A percentile compares a stretch with the other conserved stretches of the same genome.
Evolutionary conservation across 2,797 vertebrate species (phyloP).

Genomic region (Geotrypetes seraphini): DNA sequence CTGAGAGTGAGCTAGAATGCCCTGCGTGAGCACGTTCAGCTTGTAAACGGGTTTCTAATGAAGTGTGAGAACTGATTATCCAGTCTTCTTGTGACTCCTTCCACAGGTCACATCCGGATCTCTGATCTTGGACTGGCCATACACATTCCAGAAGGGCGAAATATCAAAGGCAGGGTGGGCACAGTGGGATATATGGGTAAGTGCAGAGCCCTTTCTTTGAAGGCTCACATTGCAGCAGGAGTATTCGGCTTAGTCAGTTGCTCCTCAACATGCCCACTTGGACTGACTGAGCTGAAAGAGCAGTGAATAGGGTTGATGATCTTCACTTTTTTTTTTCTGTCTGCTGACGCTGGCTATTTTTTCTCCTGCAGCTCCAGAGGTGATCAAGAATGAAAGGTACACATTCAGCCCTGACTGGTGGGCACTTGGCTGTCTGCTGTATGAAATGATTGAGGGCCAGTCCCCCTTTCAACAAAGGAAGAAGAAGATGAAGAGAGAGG

Average conservation of each 20-base stretch:
- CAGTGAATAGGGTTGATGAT: too few relatives aligned
- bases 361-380: constrained; percentile 74
- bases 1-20: too few relatives aligned
- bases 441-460: constrained; percentile 96
- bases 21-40: too few relatives aligned
- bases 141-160: constrained; percentile 80
- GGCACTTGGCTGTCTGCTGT: constrained; percentile 89
- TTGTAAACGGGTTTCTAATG: too few relatives aligned
- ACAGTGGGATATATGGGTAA: constrained; percentile 97
- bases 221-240: too few relatives aligned
- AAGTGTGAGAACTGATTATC: too few relatives aligned
- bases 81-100: background rate
- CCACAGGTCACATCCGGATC: constrained; percentile 88
- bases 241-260: too few relatives aligned
- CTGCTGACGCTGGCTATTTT: too few relatives aligned
- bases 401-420: constrained; percentile 96
- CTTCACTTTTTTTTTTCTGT: too few relatives aligned
- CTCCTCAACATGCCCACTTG: background rate
- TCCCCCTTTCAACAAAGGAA: constrained; percentile 96
- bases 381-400: constrained; percentile 91
- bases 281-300: too few relatives aligned
- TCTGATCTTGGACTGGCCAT: constrained; percentile 92
- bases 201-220: too few relatives aligned
- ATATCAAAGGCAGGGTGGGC: constrained; percentile 89
- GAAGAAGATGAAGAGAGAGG: constrained; percentile 94